Evolutionary conservation across 2,113 vertebrate species (phyloP), one percentile per base, ranked within the genome.

Genomic region (Myrmophylax atrothorax): DNA sequence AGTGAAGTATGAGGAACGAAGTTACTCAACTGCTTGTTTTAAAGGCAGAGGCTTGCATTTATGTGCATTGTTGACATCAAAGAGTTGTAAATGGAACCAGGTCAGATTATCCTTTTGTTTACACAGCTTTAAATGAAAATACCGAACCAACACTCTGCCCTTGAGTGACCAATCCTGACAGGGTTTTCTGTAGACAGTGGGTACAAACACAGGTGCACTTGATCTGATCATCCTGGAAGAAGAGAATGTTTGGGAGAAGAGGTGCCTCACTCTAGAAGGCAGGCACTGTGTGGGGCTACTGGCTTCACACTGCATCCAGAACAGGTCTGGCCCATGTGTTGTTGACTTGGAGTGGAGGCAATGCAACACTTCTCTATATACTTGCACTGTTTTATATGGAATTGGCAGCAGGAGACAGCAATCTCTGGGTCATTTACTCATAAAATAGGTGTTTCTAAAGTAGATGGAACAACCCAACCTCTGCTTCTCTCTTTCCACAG

Each of bases 311-410:
- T 1, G 9, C 44, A 50, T 17, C 33, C 70, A 33, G 8, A 76
- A 29, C 10, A 55, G 13, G 10, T 46, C 35, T 67, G 20, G 7
- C 23, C 15, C 9, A 12, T 0, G 0, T 7, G 8, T 18, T 26
- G 10, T 18, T 52, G 55, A 24, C 42, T 12, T 15, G 3, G n/a
- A 67, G 23, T 12, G 70, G 26, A 75, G 20, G 33, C 2, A n/a
- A 15, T 7, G 8, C 16, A 68, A 25, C 13, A 29, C 7, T 19
- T 60, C 7, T 22, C 9, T 35, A 4, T 33, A 24, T 33, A 24
- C 7, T 50, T 3, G 1, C 9, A 26, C 7, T 63, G 2, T 55
- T n/a, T 38, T 5, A 8, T 14, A 38, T 1, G 7, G 64, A 64
- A 63, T 3, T 59, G 29, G 64, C 10, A 75, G 31, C 5, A 68